Evolutionary conservation across 2,888 invertebrate species (phyloP).

Genomic region (Tubulanus polymorphus): DNA sequence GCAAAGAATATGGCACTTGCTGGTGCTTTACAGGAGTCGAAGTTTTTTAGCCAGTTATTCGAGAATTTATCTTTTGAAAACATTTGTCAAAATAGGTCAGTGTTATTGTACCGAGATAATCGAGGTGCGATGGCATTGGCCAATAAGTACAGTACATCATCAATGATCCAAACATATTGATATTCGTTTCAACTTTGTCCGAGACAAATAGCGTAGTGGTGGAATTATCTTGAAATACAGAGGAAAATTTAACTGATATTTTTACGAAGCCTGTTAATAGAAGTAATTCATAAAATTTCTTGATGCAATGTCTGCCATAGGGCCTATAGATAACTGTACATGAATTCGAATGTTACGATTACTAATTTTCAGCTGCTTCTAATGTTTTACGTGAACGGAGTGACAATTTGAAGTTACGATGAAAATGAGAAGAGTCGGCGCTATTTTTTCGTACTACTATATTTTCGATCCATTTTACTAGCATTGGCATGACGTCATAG

Average conservation of each 20-base stretch:
- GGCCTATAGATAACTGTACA: too few species aligned
- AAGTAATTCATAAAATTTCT: too few species aligned
- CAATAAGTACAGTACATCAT: neutral
- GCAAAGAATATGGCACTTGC: constrained; percentile 17
- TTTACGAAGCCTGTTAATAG: too few species aligned
- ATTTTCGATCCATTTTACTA: too few species aligned
- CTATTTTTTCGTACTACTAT: too few species aligned
- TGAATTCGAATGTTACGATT: too few species aligned
- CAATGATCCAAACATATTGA: neutral
- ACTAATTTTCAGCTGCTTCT: too few species aligned
- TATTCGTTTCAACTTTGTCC: neutral
- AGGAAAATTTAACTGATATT: neutral
- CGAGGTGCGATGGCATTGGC: neutral
- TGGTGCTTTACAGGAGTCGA: constrained; percentile 6
- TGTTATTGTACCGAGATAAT: neutral
- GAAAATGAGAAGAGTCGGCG: too few species aligned
- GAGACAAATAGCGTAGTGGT: neutral
- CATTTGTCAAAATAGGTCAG: neutral
- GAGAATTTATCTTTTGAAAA: neutral
- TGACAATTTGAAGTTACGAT: too few species aligned
- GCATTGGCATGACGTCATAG: too few species aligned
- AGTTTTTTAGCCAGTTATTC: constrained; percentile 1
- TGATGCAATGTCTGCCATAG: too few species aligned
- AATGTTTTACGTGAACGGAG: too few species aligned
- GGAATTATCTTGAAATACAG: neutral